Evolutionary conservation across 2,113 vertebrate genomes (phyloP), one percentile per base, ranked within the genome.

Genomic region (Syngnathus floridae): DNA sequence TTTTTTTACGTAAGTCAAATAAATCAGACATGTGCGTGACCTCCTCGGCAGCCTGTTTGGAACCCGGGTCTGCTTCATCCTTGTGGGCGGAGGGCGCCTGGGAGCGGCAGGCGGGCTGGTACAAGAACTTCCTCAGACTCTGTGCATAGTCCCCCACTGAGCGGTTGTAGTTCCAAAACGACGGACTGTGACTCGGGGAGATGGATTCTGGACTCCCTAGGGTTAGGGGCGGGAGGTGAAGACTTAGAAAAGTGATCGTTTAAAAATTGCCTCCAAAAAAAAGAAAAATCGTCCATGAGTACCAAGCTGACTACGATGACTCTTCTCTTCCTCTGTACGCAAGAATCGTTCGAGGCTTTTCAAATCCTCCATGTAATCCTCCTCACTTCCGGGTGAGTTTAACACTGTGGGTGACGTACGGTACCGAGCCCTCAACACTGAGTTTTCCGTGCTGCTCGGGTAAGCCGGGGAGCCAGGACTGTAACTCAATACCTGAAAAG

Each of bases 11-110:
- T 41, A 0, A 5, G 11, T 0, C 8, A 17, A 11, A 19, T 43
- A 14, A 26, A 31, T 22, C 12, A 46, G 21, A 21, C 4, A 31
- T 35, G 12, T 16, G 49, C 17, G 54, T 26, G 5, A 37, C 97
- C 92, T 99, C 97, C 72, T 98, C 96, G 7, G 95, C 95, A 57
- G 95, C 96, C 67, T 98, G 95, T 80, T 96, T 97, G 19, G 95
- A 97, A 51, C 93, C 94, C 69, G 96, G 90, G 68, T 98, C 95
- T 0, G 93, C 93, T 68, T 99, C 96, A 3, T 98, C 95, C 73
- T 98, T 98, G 90, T 95, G 92, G 3, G 96, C 94, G 4, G 94
- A 95, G 0, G 96, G 96, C 3, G 94, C 93, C 75, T 93, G 95
- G 48, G 95, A 97, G 60, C 95, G 90, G 74, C 93, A 97, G 26